A percentile compares a stretch with the other conserved stretches of the same genome.
Conservation (phyloP, 2,797 vertebrate species). For the Benthosema pterotum region DNA sequence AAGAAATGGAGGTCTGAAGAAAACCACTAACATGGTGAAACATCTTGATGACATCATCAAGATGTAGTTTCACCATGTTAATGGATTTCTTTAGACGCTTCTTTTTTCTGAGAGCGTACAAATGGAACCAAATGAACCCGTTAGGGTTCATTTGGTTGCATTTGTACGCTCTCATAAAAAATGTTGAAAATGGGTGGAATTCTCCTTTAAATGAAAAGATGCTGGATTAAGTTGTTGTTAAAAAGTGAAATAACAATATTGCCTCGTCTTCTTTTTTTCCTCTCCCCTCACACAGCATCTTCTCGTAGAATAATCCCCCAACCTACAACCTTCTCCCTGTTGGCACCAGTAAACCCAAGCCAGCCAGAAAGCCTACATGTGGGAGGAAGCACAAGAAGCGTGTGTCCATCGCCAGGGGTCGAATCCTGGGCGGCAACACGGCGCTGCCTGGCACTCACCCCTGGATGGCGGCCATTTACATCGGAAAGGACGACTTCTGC, state of each 20-base stretch:
- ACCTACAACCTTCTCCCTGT: neutral
- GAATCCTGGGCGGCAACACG: slow-evolving; percentile 86
- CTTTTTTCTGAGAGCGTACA: too few relatives aligned
- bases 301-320: slow-evolving; percentile 21
- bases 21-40: too few relatives aligned
- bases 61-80: too few relatives aligned
- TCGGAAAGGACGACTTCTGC: slow-evolving; percentile 84
- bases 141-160: too few relatives aligned
- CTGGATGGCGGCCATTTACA: slow-evolving; percentile 93
- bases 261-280: neutral
- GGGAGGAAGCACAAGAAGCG: slow-evolving; percentile 88
- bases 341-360: neutral
- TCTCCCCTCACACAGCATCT: slow-evolving; percentile 41
- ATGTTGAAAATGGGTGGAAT: too few relatives aligned
- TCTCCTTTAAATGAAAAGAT: too few relatives aligned
- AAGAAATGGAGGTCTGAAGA: too few relatives aligned
- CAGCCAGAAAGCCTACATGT: slow-evolving; percentile 60
- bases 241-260: neutral
- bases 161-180: too few relatives aligned
- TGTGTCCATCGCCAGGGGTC: slow-evolving; percentile 69
- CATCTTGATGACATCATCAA: too few relatives aligned
- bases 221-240: neutral
- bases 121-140: too few relatives aligned
- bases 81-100: too few relatives aligned
- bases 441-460: slow-evolving; percentile 90